Evolutionary conservation across 1,140 invertebrate species (phyloP), one percentile per base, ranked within the genome.

Genomic region (Drosophila burlai): DNA sequence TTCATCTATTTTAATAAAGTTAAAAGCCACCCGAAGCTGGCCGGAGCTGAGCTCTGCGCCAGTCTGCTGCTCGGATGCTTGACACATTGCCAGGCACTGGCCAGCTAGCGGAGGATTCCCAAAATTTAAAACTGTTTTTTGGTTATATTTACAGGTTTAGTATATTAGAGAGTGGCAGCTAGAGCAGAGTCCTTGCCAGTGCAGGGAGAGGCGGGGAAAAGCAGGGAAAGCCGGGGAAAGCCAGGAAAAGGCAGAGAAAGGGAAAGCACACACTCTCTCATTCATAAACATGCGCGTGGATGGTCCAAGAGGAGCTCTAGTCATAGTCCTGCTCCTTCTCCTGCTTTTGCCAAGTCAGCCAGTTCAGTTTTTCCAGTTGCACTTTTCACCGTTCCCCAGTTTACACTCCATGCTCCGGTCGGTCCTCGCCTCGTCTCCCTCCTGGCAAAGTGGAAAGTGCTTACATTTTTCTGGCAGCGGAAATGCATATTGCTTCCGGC

Each of bases 391-490:
- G 47, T 24, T 65, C 47, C 65, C 65, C 40, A 40, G 45, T 61
- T 75, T 52, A 63, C 64, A 62, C 46, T 68, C 38, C 18, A 16
- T 24, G 4, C 29, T 15, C 7, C 26, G 26, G 26, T 29, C 26
- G 2, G 24, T 24, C 16, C 18, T 1, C 29, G 16, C 40, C 7
- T 29, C 10, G 26, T 36, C 40, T 16, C 47, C 18, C 75, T 62
- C 29, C 46, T 67, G 73, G 76, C 65, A 79, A 79, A 87, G 68
- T 80, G 81, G 67, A 76, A 84, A 89, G 82, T 79, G 78, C 82
- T 90, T 85, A 81, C 63, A 81, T 85, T 82, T 85, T 85, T 90
- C 69, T 89, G 84, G 84, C 84, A 90, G 67, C 69, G 85, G 81
- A 90, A 90, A 90, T 85, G 86, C 78, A 84, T 85, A 81, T 83